phyloP scores from a whole-genome alignment of 1,140 invertebrate genomes.

The Aplysia californica region DNA sequence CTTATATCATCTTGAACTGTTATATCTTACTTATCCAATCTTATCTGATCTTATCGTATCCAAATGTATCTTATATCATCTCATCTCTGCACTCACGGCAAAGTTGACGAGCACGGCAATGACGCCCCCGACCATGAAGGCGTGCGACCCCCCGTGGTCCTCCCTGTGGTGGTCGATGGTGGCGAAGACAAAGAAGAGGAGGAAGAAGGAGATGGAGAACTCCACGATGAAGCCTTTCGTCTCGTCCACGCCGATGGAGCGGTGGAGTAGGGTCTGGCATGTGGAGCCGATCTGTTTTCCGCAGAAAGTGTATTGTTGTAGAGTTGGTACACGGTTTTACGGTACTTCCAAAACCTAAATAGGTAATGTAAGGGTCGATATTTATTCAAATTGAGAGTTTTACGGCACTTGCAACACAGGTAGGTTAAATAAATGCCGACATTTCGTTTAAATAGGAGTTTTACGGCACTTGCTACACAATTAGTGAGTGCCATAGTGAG shows the following conservation, averaged over 20 bases:
- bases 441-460: too few species aligned
- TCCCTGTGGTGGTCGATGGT: conserved; percentile 4
- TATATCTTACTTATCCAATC: too few species aligned
- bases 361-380: background rate
- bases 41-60: too few species aligned
- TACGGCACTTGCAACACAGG: background rate
- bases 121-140: background rate
- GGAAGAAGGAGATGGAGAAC: background rate
- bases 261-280: conserved; percentile 6
- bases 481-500: too few species aligned
- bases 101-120: background rate
- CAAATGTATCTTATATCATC: too few species aligned
- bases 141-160: conserved; percentile 9
- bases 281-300: conserved; percentile 8
- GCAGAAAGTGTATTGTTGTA: background rate
- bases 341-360: background rate
- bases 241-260: background rate
- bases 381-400: background rate
- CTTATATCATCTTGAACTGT: too few species aligned
- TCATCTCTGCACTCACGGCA: conserved; percentile 5
- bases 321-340: background rate
- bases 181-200: conserved; percentile 14
- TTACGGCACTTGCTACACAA: too few species aligned
- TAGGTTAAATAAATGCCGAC: background rate
- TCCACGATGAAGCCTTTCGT: background rate